Evolutionary conservation across 2,888 invertebrate genomes (phyloP).

Genomic region (Tryphoninae sp.): DNA sequence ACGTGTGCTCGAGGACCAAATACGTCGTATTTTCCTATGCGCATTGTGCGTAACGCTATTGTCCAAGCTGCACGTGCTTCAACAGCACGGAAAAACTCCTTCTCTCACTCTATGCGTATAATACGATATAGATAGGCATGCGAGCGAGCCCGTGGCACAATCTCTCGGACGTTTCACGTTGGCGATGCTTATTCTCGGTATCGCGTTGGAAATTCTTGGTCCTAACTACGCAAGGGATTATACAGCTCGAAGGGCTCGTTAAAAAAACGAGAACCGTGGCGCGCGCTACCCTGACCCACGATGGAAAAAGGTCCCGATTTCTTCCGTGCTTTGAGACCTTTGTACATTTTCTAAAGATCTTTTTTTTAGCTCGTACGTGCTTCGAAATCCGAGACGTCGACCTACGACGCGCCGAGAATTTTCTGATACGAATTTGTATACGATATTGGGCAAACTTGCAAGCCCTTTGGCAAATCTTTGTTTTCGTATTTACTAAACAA

Average conservation of each 20-base stretch:
- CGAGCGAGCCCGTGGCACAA: constrained; percentile 11
- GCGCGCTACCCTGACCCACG: background rate
- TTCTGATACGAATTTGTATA: background rate
- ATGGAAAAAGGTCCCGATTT: constrained; percentile 5
- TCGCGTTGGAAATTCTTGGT: constrained; percentile 1
- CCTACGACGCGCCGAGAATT: constrained; percentile 2
- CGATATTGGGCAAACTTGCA: background rate
- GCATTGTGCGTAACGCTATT: constrained; percentile 63
- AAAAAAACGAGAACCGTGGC: background rate
- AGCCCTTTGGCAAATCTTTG: background rate
- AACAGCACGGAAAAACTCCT: constrained; percentile 40
- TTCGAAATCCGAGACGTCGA: constrained; percentile 19
- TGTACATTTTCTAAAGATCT: constrained; percentile 12
- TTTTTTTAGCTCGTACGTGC: constrained; percentile 31
- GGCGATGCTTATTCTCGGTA: constrained; percentile 16
- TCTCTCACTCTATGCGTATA: constrained; percentile 8
- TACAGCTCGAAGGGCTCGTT: constrained; percentile 10
- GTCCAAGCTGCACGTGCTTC: constrained; percentile 57
- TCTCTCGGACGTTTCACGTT: constrained; percentile 11
- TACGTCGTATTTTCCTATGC: constrained; percentile 49
- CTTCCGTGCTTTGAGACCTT: background rate
- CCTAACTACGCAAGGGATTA: background rate
- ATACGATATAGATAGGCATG: background rate
- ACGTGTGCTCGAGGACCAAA: constrained; percentile 51
- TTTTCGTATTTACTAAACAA: background rate